Conservation (phyloP, 2,113 vertebrate species). For the Tor tambroides region DNA sequence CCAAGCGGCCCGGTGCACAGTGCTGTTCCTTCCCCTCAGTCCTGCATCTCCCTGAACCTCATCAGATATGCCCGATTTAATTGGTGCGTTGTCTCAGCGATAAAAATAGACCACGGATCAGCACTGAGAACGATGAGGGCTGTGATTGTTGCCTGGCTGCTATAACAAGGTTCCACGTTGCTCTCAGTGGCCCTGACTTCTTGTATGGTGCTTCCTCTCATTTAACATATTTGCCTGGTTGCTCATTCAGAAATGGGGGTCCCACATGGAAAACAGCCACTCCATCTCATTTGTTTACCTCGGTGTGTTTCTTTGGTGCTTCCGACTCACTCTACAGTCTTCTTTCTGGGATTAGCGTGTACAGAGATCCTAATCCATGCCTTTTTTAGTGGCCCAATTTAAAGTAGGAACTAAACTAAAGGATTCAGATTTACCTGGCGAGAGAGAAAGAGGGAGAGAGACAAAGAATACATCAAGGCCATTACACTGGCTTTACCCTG, state of each 20-base stretch:
- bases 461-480: slow-evolving; percentile 54
- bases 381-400: slow-evolving; percentile 41
- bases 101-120: slow-evolving; percentile 72
- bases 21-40: slow-evolving; percentile 9
- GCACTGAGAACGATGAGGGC: slow-evolving; percentile 34
- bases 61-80: slow-evolving; percentile 60
- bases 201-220: neutral
- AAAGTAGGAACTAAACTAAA: neutral
- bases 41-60: neutral
- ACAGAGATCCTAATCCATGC: slow-evolving; percentile 35
- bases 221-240: slow-evolving; percentile 27
- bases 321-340: neutral
- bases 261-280: slow-evolving; percentile 3
- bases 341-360: slow-evolving; percentile 35
- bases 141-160: slow-evolving; percentile 25
- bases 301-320: neutral
- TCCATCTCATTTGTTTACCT: slow-evolving; percentile 1
- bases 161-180: neutral
- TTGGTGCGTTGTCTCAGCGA: slow-evolving; percentile 61
- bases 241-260: neutral
- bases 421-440: neutral
- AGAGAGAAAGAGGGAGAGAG: slow-evolving; percentile 17
- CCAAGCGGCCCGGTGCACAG: neutral
- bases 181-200: neutral
- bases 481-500: neutral